A percentile compares a stretch with the other conserved stretches of the same genome.
Conservation (phyloP, 1,140 invertebrate genomes). For the Anoplolepis gracilipes region DNA sequence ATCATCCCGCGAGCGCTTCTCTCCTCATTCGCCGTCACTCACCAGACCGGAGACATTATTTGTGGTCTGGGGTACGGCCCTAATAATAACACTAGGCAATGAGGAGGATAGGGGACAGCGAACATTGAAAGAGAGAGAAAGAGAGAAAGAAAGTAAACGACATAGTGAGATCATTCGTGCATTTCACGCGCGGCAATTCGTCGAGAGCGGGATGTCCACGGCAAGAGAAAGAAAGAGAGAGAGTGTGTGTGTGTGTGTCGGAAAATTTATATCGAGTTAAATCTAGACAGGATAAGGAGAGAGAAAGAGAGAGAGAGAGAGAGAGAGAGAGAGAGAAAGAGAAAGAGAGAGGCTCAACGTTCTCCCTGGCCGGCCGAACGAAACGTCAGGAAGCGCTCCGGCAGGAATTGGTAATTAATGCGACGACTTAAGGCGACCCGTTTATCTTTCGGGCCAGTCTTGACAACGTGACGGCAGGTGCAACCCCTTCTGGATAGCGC, state of each 20-base stretch:
- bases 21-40: slow-evolving; percentile 57
- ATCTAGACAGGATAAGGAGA: slow-evolving; percentile 40
- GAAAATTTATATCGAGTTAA: slow-evolving; percentile 65
- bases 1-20: slow-evolving; percentile 68
- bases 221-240: not conserved
- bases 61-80: slow-evolving; percentile 63
- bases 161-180: not conserved
- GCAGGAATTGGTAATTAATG: slow-evolving; percentile 75
- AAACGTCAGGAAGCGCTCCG: slow-evolving; percentile 15
- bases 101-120: slow-evolving; percentile 8
- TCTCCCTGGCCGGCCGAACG: slow-evolving; percentile 11
- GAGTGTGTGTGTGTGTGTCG: no score
- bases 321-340: slow-evolving; percentile 23
- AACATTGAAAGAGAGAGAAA: not conserved
- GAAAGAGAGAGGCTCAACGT: not conserved
- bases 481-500: slow-evolving; percentile 67
- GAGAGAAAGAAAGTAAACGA: slow-evolving; percentile 23
- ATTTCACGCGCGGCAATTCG: slow-evolving; percentile 34
- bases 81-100: slow-evolving; percentile 72
- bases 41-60: slow-evolving; percentile 66
- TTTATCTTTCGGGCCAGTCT: slow-evolving; percentile 72
- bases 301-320: slow-evolving; percentile 30
- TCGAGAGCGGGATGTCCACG: slow-evolving; percentile 35
- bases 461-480: slow-evolving; percentile 77
- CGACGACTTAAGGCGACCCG: slow-evolving; percentile 64